Conservation (phyloP, 1,140 invertebrate genomes). For the Hydropsyche tenuis region DNA sequence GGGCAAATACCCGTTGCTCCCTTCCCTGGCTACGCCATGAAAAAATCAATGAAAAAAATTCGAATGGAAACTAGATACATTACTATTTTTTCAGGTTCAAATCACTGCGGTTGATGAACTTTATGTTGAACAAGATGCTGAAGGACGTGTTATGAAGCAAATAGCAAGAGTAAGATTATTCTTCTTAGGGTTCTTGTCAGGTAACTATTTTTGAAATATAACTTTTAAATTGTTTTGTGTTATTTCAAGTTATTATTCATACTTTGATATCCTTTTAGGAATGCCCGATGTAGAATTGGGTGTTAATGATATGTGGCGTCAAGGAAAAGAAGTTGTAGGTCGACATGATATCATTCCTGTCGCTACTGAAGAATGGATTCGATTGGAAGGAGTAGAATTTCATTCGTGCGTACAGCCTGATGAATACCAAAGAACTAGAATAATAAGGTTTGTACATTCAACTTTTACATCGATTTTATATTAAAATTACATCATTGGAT, state of each 20-base stretch:
- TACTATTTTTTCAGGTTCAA: conserved; percentile 70
- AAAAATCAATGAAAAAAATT: neutral
- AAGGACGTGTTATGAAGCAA: conserved; percentile 87
- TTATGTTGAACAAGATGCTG: conserved; percentile 89
- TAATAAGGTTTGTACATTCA: conserved; percentile 76
- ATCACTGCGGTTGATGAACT: conserved; percentile 96
- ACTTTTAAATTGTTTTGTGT: neutral
- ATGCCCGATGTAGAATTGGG: conserved; percentile 97
- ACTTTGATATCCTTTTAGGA: no score
- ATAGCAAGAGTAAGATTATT: conserved; percentile 94
- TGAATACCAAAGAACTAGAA: conserved; percentile 88
- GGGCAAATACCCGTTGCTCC: no score
- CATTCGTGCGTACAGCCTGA: conserved; percentile 92
- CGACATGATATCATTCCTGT: conserved; percentile 99
- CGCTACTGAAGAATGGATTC: conserved; percentile 99
- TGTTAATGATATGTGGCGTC: conserved; percentile 94
- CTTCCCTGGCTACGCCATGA: no score
- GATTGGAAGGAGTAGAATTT: conserved; percentile 93
- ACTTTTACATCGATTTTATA: conserved; percentile 43
- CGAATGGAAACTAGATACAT: neutral
- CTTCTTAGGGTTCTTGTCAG: conserved; percentile 91
- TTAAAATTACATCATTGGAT: neutral
- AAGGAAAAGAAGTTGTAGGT: conserved; percentile 98
- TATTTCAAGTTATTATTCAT: neutral
- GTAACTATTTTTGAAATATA: conserved; percentile 56